Percentiles rank a stretch among this genome's conserved stretches.
phyloP scores from a whole-genome alignment of 1,140 invertebrate species.

The Chrysopa pallens region DNA sequence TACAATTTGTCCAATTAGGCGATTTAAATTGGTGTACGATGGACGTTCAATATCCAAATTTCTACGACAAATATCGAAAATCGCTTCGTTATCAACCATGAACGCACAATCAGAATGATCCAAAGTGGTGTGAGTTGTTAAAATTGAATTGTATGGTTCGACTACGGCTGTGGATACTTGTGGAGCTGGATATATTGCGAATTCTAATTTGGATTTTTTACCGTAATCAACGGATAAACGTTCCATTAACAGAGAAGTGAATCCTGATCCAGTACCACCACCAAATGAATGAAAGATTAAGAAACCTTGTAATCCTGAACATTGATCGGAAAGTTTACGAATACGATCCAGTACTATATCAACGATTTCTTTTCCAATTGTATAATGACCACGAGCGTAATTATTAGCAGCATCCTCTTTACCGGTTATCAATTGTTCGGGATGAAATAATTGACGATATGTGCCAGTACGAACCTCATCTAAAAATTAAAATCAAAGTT shows the following conservation, averaged over 20 bases:
- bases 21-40: constrained; percentile 66
- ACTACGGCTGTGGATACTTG: too few species aligned
- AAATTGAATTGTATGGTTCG: too few species aligned
- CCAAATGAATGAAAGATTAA: too few species aligned
- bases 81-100: constrained; percentile 72
- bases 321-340: constrained; percentile 32
- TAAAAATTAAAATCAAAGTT: too few species aligned
- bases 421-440: constrained; percentile 56
- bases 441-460: constrained; percentile 58
- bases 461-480: constrained; percentile 60
- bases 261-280: too few species aligned
- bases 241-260: too few species aligned
- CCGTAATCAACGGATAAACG: too few species aligned
- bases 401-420: constrained; percentile 81
- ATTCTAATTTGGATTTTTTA: too few species aligned
- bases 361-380: constrained; percentile 54
- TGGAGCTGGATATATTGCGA: too few species aligned
- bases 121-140: too few species aligned
- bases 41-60: constrained; percentile 51
- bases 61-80: constrained; percentile 62
- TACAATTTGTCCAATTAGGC: constrained; percentile 54
- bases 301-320: too few species aligned
- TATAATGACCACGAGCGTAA: constrained; percentile 72
- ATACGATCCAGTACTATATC: constrained; percentile 37
- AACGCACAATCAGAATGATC: too few species aligned